Evolutionary conservation across 1,140 invertebrate species (phyloP), one percentile per base, ranked within the genome.

Genomic region (Lepidotrigona ventralis): DNA sequence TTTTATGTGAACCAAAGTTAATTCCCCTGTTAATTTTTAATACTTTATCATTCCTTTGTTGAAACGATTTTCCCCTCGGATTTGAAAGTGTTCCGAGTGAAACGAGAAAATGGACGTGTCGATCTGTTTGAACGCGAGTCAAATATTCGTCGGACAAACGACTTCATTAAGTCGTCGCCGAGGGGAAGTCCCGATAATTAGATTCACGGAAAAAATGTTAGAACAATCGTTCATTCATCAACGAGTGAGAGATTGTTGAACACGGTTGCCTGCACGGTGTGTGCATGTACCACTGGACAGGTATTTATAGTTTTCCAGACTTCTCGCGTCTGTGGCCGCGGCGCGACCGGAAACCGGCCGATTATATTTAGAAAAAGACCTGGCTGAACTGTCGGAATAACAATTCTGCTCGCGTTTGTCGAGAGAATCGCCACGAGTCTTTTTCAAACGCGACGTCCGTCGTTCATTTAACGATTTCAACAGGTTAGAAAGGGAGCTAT

Each of bases 291-390:
- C 73, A 86, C 77, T 75, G 39, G 70, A 73, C 78, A 85, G 63
- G 83, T 88, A 88, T 88, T 88, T 88, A 88, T 88, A 88, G 87
- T 88, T 85, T 72, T 79, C 79, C 33, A 33, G 66, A 76, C 74
- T 81, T 82, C 76, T 88, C 54, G 66, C 39, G 39, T 46, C 39
- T 74, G 75, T 53, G 79, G 39, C 74, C n/a, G 84, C 33, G 29
- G 79, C 70, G 51, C 77, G 80, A 81, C 88, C 88, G 88, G 88
- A 89, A 89, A 86, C 86, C 73, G 60, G 74, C 54, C 83, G 88
- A 89, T 89, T 89, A 89, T 89, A 89, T 89, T 89, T 89, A 89
- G 88, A 89, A 85, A 86, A 89, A 89, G 83, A 69, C 79, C 69
- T 78, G 81, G 77, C 74, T 85, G 84, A 83, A 83, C 86, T 46